Conservation (phyloP, 2,797 vertebrate species). For the Amniataba percoides region DNA sequence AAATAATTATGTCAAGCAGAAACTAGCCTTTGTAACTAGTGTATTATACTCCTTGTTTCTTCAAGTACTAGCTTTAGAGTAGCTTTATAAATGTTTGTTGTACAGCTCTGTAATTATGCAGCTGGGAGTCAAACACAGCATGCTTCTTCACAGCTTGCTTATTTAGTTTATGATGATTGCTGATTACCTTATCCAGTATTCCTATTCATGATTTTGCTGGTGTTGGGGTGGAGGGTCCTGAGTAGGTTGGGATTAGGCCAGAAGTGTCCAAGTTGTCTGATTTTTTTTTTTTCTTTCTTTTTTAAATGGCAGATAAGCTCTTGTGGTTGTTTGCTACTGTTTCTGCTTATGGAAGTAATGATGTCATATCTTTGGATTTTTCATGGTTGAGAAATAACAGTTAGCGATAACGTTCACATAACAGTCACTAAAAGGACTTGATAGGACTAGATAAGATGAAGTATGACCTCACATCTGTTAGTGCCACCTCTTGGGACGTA, state of each 20-base stretch:
- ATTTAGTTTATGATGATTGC: slow-evolving; percentile 4
- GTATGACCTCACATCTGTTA: slow-evolving; percentile 12
- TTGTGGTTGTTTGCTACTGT: neutral
- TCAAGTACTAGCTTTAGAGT: slow-evolving; percentile 13
- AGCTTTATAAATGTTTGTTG: neutral
- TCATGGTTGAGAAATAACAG: slow-evolving; percentile 3
- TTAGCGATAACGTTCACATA: neutral
- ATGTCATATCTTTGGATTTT: neutral
- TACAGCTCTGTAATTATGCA: slow-evolving; percentile 23
- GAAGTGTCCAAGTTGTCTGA: neutral
- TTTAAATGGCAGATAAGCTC: neutral
- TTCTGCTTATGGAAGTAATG: slow-evolving; percentile 3
- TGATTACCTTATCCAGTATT: neutral
- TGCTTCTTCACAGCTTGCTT: neutral
- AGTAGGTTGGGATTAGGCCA: neutral
- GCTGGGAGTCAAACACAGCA: neutral
- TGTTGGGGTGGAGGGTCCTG: neutral
- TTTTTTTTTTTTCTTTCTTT: no score
- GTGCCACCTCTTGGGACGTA: neutral
- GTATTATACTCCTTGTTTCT: neutral
- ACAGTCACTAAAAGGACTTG: neutral
- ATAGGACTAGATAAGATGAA: neutral
- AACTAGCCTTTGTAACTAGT: slow-evolving; percentile 6
- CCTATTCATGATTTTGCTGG: neutral
- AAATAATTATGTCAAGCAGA: slow-evolving; percentile 2